A percentile compares a stretch with the other conserved stretches of the same genome.
Conservation (phyloP, 2,888 invertebrate species). For the Macaria liturata region DNA sequence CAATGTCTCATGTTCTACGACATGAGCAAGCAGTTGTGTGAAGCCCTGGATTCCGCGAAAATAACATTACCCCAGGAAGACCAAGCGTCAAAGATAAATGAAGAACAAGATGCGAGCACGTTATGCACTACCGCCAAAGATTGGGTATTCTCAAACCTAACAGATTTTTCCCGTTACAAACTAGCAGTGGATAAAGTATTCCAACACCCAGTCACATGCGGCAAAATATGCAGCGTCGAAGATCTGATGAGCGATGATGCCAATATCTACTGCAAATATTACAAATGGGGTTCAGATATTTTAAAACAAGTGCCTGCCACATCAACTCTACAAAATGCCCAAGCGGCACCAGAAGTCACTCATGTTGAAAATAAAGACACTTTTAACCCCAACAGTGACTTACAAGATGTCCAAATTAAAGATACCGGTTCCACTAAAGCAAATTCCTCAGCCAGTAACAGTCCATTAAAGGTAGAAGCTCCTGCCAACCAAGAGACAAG, state of each 20-base stretch:
- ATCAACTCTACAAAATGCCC: conserved; percentile 23
- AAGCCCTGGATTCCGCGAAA: conserved; percentile 42
- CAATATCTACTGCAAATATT: conserved; percentile 70
- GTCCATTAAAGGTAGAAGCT: conserved; percentile 4
- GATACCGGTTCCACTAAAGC: conserved; percentile 6
- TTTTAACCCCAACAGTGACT: conserved; percentile 12
- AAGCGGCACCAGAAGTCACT: conserved; percentile 15
- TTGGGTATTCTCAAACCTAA: conserved; percentile 56
- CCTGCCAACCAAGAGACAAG: conserved; percentile 21
- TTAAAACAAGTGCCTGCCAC: conserved; percentile 36
- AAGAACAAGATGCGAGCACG: conserved; percentile 47
- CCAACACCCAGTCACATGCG: conserved; percentile 46
- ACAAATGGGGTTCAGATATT: conserved; percentile 59
- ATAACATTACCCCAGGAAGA: conserved; percentile 47
- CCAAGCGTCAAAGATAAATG: conserved; percentile 43
- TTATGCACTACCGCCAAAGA: conserved; percentile 53
- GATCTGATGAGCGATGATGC: conserved; percentile 51
- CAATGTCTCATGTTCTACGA: conserved; percentile 71
- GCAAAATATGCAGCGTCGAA: conserved; percentile 56
- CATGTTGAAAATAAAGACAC: conserved; percentile 15
- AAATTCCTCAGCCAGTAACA: conserved; percentile 9
- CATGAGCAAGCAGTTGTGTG: conserved; percentile 64
- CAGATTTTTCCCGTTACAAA: conserved; percentile 45
- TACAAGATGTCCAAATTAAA: conserved; percentile 28
- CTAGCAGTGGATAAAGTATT: conserved; percentile 46